Conservation (phyloP, 2,113 vertebrate species). For the Hyperopisus bebe region DNA sequence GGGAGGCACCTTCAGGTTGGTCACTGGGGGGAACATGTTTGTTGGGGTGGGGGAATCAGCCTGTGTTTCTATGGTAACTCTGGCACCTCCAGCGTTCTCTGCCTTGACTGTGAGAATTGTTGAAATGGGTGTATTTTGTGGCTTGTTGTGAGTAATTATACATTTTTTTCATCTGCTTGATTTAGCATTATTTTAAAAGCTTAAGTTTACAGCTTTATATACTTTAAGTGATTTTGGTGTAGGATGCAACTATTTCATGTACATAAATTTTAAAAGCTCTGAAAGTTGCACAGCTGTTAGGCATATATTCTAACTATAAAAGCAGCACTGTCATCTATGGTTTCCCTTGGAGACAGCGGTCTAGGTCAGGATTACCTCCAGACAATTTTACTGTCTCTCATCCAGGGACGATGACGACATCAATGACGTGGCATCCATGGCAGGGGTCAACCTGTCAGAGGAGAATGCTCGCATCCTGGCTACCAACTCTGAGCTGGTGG, state of each 20-base stretch:
- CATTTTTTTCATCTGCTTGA: background rate
- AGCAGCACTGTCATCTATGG: background rate
- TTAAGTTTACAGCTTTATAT: background rate
- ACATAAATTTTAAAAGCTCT: background rate
- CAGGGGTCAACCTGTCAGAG: constrained; percentile 90
- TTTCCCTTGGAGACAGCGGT: background rate
- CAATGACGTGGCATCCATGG: constrained; percentile 96
- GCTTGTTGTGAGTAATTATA: background rate
- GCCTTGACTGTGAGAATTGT: background rate
- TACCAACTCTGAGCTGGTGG: constrained; percentile 88
- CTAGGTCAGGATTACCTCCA: background rate
- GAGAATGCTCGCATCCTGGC: constrained; percentile 91
- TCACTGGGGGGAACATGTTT: background rate
- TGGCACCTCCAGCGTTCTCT: background rate
- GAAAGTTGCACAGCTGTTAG: background rate
- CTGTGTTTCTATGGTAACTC: background rate
- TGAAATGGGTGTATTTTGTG: background rate
- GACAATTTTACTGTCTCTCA: background rate
- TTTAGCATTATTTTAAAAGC: background rate
- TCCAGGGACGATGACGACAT: constrained; percentile 93
- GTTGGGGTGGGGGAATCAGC: too few species aligned
- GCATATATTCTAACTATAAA: background rate
- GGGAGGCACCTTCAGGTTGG: constrained; percentile 88
- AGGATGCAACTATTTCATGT: background rate
- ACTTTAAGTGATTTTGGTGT: background rate